A percentile compares a stretch with the other conserved stretches of the same genome.
These are phyloP conservation scores for Falcunculus frontatus DNA, from an alignment of 2,113 vertebrate genomes.

Conservation along the genomic window DNA sequence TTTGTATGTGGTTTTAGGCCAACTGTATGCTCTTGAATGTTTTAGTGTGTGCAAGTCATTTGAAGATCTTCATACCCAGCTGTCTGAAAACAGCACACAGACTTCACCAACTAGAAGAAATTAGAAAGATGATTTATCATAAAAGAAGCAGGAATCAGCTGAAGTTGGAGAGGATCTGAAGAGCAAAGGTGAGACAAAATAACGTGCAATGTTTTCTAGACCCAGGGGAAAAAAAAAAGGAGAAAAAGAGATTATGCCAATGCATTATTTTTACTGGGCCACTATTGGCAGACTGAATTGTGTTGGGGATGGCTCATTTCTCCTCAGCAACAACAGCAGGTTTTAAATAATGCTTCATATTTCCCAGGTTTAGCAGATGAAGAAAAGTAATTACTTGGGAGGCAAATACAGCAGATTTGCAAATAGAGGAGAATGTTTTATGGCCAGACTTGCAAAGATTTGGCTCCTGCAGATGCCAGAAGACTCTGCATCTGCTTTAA, in stretches of 20 bases:
- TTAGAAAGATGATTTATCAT: background rate
- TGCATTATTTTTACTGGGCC: background rate
- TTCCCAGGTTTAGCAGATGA: conserved; percentile 39
- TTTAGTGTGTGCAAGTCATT: background rate
- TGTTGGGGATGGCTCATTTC: background rate
- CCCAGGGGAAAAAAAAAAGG: background rate
- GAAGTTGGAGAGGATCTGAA: background rate
- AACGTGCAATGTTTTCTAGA: background rate
- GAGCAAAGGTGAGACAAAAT: background rate
- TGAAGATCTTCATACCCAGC: background rate
- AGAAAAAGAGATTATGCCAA: background rate
- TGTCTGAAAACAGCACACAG: background rate
- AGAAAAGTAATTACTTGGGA: conserved; percentile 21
- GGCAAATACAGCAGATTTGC: conserved; percentile 23
- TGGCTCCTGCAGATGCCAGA: conserved; percentile 14
- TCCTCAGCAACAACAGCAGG: background rate
- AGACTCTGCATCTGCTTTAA: conserved; percentile 33
- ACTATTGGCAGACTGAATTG: background rate
- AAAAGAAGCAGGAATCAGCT: background rate
- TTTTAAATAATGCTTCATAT: background rate
- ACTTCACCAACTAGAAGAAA: background rate
- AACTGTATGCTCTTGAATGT: background rate
- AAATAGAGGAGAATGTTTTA: conserved; percentile 47
- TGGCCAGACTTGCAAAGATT: conserved; percentile 18
- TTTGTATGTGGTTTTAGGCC: background rate